A percentile compares a stretch with the other conserved stretches of the same genome.
phyloP scores from a whole-genome alignment of 2,888 invertebrate genomes.

The Mechanitis mazaeus region DNA sequence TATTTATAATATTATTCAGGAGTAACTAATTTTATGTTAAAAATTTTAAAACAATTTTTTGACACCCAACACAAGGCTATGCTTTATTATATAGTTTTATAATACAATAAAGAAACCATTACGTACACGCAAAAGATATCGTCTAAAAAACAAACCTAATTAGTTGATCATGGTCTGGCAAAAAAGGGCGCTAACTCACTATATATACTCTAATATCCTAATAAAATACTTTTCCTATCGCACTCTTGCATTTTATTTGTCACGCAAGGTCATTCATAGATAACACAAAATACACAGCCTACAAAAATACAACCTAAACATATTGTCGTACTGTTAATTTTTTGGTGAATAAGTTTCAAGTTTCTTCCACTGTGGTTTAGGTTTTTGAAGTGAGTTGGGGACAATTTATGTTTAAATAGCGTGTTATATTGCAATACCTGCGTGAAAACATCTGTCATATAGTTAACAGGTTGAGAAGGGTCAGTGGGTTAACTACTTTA shows the following conservation, averaged over 20 bases:
- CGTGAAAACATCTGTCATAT: conserved; percentile 64
- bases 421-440: conserved; percentile 49
- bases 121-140: not conserved
- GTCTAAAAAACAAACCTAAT: not conserved
- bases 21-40: no score
- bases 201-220: conserved; percentile 37
- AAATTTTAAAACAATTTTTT: no score
- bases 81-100: no score
- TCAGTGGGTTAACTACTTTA: conserved; percentile 58
- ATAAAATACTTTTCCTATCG: conserved; percentile 46
- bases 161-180: not conserved
- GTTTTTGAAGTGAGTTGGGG: conserved; percentile 33
- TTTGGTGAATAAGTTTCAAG: not conserved
- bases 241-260: conserved; percentile 41
- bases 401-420: conserved; percentile 52
- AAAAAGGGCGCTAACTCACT: not conserved
- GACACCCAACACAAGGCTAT: no score
- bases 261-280: conserved; percentile 53
- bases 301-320: conserved; percentile 13
- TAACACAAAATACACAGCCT: conserved; percentile 29
- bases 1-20: no score
- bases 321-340: conserved; percentile 5
- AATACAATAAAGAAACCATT: no score
- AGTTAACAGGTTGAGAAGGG: conserved; percentile 45
- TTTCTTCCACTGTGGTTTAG: conserved; percentile 24